Base-by-base conservation (phyloP, 2,113 vertebrate genomes). In the Syrrhaptes paradoxus region DNA sequence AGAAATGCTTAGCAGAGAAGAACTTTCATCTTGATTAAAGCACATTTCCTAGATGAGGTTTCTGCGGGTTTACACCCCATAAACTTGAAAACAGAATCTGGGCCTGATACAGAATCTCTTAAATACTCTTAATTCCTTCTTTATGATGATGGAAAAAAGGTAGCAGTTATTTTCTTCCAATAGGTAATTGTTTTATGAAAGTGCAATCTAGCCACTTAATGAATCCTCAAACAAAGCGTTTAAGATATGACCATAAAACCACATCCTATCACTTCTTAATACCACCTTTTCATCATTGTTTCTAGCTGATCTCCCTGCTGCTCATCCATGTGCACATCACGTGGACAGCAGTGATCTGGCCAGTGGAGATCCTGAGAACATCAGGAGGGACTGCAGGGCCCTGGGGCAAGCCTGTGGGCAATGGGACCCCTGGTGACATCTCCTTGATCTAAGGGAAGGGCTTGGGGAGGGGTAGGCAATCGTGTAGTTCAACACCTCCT, bases 401-500 rank as follows among this genome's bases (percentile, higher is more conserved):
- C 22, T 51, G 45, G 10, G 9, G 8, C 49, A 6, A 68, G 11
- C 11, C 49, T 43, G 32, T 22, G 26, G 29, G 22, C 38, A 72
- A 13, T 34, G 51, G 46, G 15, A 85, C 7, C 2, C 10, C n/a
- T 45, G 18, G 3, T 54, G 10, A 17, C 6, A 1, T 59, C 80
- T 58, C 3, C n/a, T 48, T 54, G n/a, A 57, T 29, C 13, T n/a
- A 57, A 61, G 21, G 12, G 19, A 61, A 73, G 45, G 3, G 3
- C 36, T 51, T 55, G 14, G 38, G 25, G 4, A 36, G 4, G 1
- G 2, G 4, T 29, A 65, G 2, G 1, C 18, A 68, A 13, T 65
- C 4, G 11, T 25, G 7, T 18, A 68, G 26, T 14, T 65, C 28
- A 67, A 55, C 11, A 51, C 2, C 20, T 32, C 41, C 29, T 24